phyloP scores from a whole-genome alignment of 1,140 invertebrate species.

The Drosophila azteca region DNA sequence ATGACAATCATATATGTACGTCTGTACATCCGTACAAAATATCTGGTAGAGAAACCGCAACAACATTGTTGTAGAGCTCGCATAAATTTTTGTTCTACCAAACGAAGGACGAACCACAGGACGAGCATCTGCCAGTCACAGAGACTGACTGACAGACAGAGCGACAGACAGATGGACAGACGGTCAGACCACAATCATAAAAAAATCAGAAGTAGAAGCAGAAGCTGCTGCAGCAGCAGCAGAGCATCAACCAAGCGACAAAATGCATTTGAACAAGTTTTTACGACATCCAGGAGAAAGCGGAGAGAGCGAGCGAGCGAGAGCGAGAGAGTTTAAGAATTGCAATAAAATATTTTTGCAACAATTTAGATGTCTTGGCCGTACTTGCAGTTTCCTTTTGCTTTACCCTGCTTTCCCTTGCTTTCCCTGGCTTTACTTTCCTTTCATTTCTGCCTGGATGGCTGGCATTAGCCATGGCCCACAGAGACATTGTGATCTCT shows the following conservation, averaged over 20 bases:
- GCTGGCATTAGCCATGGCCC: slow-evolving; percentile 32
- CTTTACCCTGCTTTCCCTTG: no score
- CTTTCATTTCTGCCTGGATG: no score
- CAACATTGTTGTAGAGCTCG: slow-evolving; percentile 48
- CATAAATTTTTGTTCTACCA: slow-evolving; percentile 23
- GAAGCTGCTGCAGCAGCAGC: no score
- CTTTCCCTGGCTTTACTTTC: no score
- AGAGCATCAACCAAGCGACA: slow-evolving; percentile 46
- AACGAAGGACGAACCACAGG: slow-evolving; percentile 25
- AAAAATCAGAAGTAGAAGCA: slow-evolving; percentile 64
- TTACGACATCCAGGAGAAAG: slow-evolving; percentile 47
- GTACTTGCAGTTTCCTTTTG: slow-evolving; percentile 22
- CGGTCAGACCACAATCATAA: slow-evolving; percentile 60
- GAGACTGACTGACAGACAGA: neutral
- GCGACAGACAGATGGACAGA: slow-evolving; percentile 4
- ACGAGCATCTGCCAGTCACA: slow-evolving; percentile 49
- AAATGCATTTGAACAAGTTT: slow-evolving; percentile 74
- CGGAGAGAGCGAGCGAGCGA: neutral
- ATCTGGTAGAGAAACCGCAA: slow-evolving; percentile 39
- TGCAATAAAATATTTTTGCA: slow-evolving; percentile 77
- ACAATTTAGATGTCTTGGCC: slow-evolving; percentile 68
- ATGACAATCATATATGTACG: slow-evolving; percentile 66
- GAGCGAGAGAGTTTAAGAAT: slow-evolving; percentile 61
- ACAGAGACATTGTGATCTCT: slow-evolving; percentile 27
- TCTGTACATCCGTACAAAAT: slow-evolving; percentile 26